These are phyloP conservation scores for Xestoiulus laeticollis DNA, from an alignment of 2,888 invertebrate genomes.

Conservation along the genomic window DNA sequence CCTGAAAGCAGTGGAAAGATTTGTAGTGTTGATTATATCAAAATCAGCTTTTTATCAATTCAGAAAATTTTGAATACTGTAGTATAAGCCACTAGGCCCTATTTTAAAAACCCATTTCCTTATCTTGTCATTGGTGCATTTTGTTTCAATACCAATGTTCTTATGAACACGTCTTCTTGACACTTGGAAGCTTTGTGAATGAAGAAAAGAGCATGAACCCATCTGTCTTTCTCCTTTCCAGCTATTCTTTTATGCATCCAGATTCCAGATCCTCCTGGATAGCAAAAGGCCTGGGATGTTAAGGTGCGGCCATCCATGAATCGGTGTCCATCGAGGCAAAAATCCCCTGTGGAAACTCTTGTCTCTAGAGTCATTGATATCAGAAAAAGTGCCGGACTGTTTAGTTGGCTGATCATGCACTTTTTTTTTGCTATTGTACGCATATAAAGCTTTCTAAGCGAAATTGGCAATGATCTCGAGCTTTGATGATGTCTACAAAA, in stretches of 20 bases:
- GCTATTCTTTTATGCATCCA: not conserved
- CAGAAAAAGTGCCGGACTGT: not conserved
- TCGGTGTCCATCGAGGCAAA: not conserved
- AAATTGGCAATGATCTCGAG: no score
- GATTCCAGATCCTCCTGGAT: not conserved
- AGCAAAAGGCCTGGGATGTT: not conserved
- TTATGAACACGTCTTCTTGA: not conserved
- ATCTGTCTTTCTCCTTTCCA: not conserved
- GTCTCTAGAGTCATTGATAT: not conserved
- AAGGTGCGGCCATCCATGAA: not conserved
- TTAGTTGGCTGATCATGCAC: not conserved
- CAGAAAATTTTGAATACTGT: no score
- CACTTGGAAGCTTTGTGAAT: not conserved
- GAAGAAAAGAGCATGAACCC: not conserved
- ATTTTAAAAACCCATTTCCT: not conserved
- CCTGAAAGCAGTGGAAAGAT: no score
- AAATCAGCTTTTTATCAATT: no score
- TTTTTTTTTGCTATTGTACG: not conserved
- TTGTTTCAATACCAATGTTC: not conserved
- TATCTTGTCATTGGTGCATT: not conserved
- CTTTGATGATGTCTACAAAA: no score
- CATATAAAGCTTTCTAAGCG: not conserved
- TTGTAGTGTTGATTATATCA: no score
- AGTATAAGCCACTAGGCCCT: no score
- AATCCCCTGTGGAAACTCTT: not conserved